These are phyloP conservation scores for Dolichopus griseipennis DNA, from an alignment of 2,888 invertebrate genomes.

Conservation along the genomic window DNA sequence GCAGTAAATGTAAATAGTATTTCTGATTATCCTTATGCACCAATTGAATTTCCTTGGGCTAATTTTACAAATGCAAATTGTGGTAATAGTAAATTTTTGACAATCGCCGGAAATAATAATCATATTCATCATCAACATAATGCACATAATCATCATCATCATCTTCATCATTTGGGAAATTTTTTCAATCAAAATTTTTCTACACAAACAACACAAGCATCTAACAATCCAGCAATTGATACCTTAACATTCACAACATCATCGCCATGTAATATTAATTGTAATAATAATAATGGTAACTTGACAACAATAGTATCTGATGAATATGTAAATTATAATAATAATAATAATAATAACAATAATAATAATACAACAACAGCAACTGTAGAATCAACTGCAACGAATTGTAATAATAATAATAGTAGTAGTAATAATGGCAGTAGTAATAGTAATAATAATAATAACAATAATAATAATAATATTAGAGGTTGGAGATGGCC, in stretches of 20 bases:
- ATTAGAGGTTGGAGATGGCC: slow-evolving; percentile 57
- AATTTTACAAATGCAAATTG: background rate
- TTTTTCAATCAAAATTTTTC: background rate
- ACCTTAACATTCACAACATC: too few relatives aligned
- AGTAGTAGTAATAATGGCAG: background rate
- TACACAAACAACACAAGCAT: too few relatives aligned
- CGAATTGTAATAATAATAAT: background rate
- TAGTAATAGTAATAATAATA: background rate
- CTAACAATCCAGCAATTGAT: too few relatives aligned
- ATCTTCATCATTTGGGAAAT: background rate
- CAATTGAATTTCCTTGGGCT: background rate
- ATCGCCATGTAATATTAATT: background rate
- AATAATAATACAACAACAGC: background rate
- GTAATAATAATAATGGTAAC: background rate
- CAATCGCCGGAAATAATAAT: slow-evolving; percentile 1
- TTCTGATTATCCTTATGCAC: background rate
- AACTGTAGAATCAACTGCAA: too few relatives aligned
- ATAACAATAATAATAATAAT: background rate
- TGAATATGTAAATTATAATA: background rate
- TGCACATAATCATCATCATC: background rate
- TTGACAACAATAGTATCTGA: background rate
- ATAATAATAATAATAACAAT: background rate
- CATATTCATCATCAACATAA: background rate
- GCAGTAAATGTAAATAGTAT: background rate
- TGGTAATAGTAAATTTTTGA: slow-evolving; percentile 4